These are phyloP conservation scores for Caradrina clavipalpis DNA, from an alignment of 2,888 invertebrate species.

Conservation along the genomic window DNA sequence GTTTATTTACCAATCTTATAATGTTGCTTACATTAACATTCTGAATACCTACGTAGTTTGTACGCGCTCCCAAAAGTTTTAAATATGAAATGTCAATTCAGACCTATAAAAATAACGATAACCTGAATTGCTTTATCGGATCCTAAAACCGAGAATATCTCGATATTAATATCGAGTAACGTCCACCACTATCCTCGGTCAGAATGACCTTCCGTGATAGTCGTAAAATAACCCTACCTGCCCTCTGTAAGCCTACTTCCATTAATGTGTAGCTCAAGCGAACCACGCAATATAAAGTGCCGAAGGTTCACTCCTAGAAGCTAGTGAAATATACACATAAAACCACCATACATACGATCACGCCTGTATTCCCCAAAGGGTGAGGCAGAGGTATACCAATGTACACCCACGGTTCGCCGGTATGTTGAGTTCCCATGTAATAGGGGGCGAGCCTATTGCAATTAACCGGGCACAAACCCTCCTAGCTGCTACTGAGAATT, in stretches of 20 bases:
- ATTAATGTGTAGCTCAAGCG: conserved; percentile 20
- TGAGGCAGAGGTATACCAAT: too few species aligned
- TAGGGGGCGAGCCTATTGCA: too few species aligned
- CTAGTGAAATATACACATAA: not conserved
- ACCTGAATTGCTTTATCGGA: not conserved
- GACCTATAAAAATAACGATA: not conserved
- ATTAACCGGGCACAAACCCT: too few species aligned
- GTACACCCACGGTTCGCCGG: too few species aligned
- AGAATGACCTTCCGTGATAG: conserved; percentile 13
- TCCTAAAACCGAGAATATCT: not conserved
- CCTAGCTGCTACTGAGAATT: too few species aligned
- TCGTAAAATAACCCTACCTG: conserved; percentile 42
- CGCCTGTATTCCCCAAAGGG: too few species aligned
- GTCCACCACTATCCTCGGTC: not conserved
- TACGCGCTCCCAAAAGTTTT: not conserved
- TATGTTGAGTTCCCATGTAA: too few species aligned
- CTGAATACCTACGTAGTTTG: not conserved
- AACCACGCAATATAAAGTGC: not conserved
- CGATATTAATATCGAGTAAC: conserved; percentile 5
- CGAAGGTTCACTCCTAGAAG: conserved; percentile 16
- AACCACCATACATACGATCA: too few species aligned
- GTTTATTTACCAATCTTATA: too few species aligned
- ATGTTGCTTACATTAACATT: conserved; percentile 7
- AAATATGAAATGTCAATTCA: not conserved
- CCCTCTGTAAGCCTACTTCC: conserved; percentile 21